phyloP scores from a whole-genome alignment of 1,140 invertebrate species.

The Heliconius congener region DNA sequence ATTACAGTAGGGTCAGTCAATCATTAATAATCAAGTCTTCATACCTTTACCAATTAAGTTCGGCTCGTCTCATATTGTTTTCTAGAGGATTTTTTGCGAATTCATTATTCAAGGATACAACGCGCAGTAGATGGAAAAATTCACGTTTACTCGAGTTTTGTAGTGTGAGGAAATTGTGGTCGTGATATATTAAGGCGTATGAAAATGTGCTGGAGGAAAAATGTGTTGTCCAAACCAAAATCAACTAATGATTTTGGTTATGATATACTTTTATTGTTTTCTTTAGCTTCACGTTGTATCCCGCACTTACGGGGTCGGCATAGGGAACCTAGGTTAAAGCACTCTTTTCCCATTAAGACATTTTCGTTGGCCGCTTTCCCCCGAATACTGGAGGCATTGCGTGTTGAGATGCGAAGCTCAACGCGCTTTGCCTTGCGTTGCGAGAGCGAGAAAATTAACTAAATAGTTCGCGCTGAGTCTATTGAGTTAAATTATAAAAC shows the following conservation, averaged over 20 bases:
- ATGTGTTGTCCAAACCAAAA: background rate
- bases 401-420: no score
- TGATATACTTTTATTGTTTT: no score
- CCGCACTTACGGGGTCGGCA: no score
- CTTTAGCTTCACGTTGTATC: no score
- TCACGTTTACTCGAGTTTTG: background rate
- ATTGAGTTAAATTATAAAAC: no score
- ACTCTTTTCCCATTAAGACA: no score
- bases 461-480: no score
- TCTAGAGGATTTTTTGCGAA: constrained; percentile 10
- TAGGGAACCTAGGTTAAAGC: no score
- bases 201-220: background rate
- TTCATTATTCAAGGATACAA: constrained; percentile 18
- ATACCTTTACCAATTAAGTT: constrained; percentile 14
- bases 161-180: constrained; percentile 1
- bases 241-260: background rate
- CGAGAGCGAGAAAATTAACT: no score
- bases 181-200: constrained; percentile 1
- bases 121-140: background rate
- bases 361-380: no score
- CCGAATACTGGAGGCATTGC: no score
- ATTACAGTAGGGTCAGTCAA: background rate
- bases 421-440: no score
- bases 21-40: constrained; percentile 22
- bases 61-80: constrained; percentile 9